Base-by-base conservation (phyloP, 2,113 vertebrate genomes). In the Typhlomys cinereus region DNA sequence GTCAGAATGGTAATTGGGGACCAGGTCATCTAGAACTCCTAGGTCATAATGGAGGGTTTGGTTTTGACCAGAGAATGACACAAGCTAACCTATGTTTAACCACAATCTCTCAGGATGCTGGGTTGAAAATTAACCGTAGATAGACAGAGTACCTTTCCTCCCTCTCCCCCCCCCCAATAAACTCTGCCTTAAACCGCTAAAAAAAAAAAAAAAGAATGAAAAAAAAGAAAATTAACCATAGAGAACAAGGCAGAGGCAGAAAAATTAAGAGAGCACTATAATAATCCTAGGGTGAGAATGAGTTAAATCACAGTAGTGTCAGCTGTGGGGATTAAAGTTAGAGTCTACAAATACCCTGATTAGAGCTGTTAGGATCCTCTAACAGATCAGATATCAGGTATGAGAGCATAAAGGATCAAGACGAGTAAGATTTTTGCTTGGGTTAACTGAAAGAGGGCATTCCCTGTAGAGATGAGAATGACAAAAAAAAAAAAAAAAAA, bases 41-140 rank as follows among this genome's bases (percentile, higher is more conserved):
- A 76, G n/a, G 41, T 89, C 85, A 70, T 52, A 91, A 93, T 66
- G 78, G 86, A 23, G 34, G 74, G 87, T 44, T 81, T 74, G 57
- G 36, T 50, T 92, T 85, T 74, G 64, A 36, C 44, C 48, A 39
- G 73, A 84, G 14, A 80, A 1, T 36, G 48, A 73, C 36, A 21
- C n/a, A 9, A 69, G 75, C 90, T 62, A 83, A 83, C 3, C 36
- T 74, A 14, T 2, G 0, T 85, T 59, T 90, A 93, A 85, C 41
- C 34, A 54, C 29, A 92, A 48, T 80, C n/a, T 46, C 48, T 88
- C 17, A 54, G 15, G 34, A 44, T 86, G 15, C 78, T 93, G 21
- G 29, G 7, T 48, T 91, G 74, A 66, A 17, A 76, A 86, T 88
- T 79, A 64, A 67, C 27, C 34, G 0, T 54, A 85, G n/a, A n/a